These are phyloP conservation scores for Chrosomus eos DNA, from an alignment of 2,797 vertebrate species.

Conservation along the genomic window DNA sequence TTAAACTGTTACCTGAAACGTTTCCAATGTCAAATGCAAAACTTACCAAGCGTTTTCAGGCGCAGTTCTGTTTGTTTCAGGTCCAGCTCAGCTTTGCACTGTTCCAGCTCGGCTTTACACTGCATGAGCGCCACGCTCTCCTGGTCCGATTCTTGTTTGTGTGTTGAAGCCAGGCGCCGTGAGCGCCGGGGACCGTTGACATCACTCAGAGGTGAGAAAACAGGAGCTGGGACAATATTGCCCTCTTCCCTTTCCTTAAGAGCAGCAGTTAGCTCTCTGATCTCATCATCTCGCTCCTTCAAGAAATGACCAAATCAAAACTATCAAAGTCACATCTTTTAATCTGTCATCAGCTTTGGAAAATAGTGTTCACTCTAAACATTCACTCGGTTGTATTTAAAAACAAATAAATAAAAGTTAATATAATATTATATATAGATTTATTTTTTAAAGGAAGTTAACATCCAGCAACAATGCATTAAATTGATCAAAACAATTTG, in stretches of 20 bases:
- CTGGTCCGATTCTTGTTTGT: slow-evolving; percentile 65
- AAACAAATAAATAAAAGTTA: not conserved
- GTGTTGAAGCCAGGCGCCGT: slow-evolving; percentile 73
- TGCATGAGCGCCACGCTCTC: slow-evolving; percentile 23
- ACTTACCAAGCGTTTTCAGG: slow-evolving; percentile 78
- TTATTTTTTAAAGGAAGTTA: not conserved
- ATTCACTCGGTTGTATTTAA: not conserved
- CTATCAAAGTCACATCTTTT: not conserved
- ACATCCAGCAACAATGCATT: not conserved
- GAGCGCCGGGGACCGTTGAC: slow-evolving; percentile 79
- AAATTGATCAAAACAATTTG: too few relatives aligned
- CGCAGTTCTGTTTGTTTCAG: slow-evolving; percentile 77
- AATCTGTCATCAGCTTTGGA: not conserved
- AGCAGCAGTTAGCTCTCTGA: slow-evolving; percentile 81
- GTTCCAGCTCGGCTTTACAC: slow-evolving; percentile 68
- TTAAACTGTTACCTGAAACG: not conserved
- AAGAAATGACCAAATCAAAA: not conserved
- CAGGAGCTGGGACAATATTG: not conserved
- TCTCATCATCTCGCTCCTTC: slow-evolving; percentile 89
- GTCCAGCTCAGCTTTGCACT: slow-evolving; percentile 66
- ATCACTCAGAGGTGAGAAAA: slow-evolving; percentile 18
- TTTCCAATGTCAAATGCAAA: not conserved
- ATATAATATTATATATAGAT: not conserved
- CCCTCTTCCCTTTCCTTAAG: slow-evolving; percentile 71
- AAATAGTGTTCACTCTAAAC: not conserved